Conservation (phyloP, 1,140 invertebrate species). For the Dysdera silvatica region DNA sequence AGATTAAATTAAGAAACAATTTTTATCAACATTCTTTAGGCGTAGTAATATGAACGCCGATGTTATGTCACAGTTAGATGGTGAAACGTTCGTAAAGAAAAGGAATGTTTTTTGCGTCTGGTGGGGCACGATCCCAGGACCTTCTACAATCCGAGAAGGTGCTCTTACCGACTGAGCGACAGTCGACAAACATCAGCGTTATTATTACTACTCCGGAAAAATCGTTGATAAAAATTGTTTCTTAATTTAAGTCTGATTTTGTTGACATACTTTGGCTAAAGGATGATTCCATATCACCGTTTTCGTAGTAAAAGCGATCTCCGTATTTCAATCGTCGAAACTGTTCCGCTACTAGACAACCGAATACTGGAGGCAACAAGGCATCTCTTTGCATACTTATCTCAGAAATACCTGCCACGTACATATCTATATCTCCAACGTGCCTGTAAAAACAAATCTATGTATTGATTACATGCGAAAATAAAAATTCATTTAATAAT, state of each 20-base stretch:
- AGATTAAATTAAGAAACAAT: too few species aligned
- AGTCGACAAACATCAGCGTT: background rate
- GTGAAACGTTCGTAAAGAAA: too few species aligned
- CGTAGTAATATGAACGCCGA: too few species aligned
- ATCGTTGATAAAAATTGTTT: too few species aligned
- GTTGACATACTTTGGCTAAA: background rate
- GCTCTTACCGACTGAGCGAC: too few species aligned
- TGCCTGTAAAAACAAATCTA: constrained; percentile 90
- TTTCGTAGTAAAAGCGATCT: constrained; percentile 57
- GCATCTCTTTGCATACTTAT: constrained; percentile 73
- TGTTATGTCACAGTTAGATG: too few species aligned
- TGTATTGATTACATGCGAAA: too few species aligned
- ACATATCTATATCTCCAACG: constrained; percentile 46
- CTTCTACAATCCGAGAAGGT: too few species aligned
- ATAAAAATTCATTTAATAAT: too few species aligned
- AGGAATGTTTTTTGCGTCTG: too few species aligned
- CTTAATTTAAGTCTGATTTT: background rate
- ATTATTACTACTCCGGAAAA: background rate
- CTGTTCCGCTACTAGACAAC: constrained; percentile 88
- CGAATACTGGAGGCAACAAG: constrained; percentile 84
- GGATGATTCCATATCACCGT: constrained; percentile 40
- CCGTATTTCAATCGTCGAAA: constrained; percentile 66
- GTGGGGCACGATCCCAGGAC: too few species aligned
- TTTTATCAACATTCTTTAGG: too few species aligned
- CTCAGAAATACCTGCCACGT: constrained; percentile 66